Base-by-base conservation (phyloP, 1,140 invertebrate genomes). In the Drosophila takahashii region DNA sequence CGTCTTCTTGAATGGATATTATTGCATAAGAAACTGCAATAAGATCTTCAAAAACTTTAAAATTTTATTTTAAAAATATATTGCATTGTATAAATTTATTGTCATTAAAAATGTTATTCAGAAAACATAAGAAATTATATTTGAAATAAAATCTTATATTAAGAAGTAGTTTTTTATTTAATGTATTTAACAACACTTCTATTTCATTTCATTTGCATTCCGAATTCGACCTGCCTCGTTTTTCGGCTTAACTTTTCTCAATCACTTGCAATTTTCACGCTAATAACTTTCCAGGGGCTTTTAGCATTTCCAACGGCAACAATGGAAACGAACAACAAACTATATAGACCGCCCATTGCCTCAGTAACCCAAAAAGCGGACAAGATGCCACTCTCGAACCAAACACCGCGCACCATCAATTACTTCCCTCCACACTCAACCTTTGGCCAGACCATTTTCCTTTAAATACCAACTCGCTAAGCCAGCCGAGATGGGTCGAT, bases 381-480 rank as follows among this genome's bases (percentile, higher is more conserved):
- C 29, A 34, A 48, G 36, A 51, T 48, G 57, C 42, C n/a, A 74
- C 44, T 57, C 44, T 29, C 47, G 48, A 32, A 45, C 37, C 48
- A 37, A 41, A 51, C 42, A 41, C 16, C 32, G n/a, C 36, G 41
- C 59, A 32, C 36, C 44, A 36, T 22, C 74, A 57, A 76, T 56
- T 75, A 76, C 26, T 36, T 39, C 27, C 42, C 66, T 45, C 48
- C 65, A 41, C 50, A 56, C 65, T 70, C 67, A 71, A 71, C 67
- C 67, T 71, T 71, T 71, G 67, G 64, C 67, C 75, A 50, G 22
- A 57, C 32, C 53, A 45, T 77, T 78, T 78, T 78, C 76, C 74
- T 71, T 85, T 86, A 86, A 86, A 86, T 81, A 85, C 78, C 81
- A 85, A 71, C 34, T 29, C n/a, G 47, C 47, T 50, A 44, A 44